A percentile compares a stretch with the other conserved stretches of the same genome.
Conservation (phyloP, 2,888 invertebrate genomes). For the Sylvicola cinctus region DNA sequence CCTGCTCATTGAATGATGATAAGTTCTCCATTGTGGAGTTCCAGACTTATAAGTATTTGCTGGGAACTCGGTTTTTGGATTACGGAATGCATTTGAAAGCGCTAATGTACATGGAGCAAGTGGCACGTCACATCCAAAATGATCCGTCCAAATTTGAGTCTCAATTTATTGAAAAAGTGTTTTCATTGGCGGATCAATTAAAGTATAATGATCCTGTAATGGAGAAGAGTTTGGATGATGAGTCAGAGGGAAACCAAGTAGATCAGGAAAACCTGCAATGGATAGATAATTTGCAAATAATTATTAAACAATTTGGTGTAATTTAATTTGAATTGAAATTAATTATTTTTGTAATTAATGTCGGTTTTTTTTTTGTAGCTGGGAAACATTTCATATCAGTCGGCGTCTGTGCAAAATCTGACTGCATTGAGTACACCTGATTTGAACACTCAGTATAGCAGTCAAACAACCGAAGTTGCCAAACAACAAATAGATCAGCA, state of each 20-base stretch:
- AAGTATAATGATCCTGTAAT: conserved; percentile 45
- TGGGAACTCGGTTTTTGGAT: conserved; percentile 58
- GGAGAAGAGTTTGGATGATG: conserved; percentile 18
- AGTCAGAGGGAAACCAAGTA: conserved; percentile 13
- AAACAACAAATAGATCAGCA: conserved; percentile 13
- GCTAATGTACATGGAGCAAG: conserved; percentile 63
- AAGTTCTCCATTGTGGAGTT: conserved; percentile 51
- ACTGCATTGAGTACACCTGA: background rate
- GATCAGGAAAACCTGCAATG: conserved; percentile 19
- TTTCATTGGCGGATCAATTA: conserved; percentile 34
- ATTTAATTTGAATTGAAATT: background rate
- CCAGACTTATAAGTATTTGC: conserved; percentile 66
- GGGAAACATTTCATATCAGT: background rate
- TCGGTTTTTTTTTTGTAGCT: conserved; percentile 1
- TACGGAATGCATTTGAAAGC: conserved; percentile 61
- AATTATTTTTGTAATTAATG: background rate
- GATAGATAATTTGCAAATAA: conserved; percentile 18
- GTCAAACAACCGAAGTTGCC: too few species aligned
- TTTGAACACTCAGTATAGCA: too few species aligned
- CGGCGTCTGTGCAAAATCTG: background rate
- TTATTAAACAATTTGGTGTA: conserved; percentile 13
- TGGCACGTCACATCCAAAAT: conserved; percentile 42
- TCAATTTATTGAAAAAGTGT: conserved; percentile 31
- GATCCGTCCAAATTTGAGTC: conserved; percentile 31
- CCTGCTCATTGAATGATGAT: conserved; percentile 55